phyloP scores from a whole-genome alignment of 2,797 vertebrate species.

The Premnoplex brunnescens region DNA sequence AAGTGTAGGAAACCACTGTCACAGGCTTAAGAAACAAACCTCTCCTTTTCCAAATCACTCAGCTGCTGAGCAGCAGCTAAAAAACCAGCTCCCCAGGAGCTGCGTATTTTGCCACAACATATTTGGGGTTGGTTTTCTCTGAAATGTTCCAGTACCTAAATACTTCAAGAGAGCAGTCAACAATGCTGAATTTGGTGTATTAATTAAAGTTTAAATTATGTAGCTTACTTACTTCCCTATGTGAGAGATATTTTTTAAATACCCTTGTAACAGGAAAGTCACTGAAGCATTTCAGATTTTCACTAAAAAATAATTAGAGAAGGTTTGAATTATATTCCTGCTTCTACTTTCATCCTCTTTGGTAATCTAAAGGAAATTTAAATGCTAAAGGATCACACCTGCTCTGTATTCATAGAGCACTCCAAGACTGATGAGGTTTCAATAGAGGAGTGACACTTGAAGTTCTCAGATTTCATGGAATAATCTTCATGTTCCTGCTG shows the following conservation, averaged over 20 bases:
- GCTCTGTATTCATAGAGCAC: neutral
- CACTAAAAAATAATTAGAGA: neutral
- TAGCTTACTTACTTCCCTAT: neutral
- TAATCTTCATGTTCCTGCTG: neutral
- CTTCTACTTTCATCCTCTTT: neutral
- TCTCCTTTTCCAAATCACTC: neutral
- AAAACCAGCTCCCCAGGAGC: neutral
- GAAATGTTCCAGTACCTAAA: neutral
- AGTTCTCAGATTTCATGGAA: neutral
- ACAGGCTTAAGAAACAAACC: neutral
- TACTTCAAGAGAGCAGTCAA: neutral
- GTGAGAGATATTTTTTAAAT: neutral
- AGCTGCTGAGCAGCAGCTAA: neutral
- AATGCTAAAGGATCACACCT: neutral
- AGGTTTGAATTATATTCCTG: neutral
- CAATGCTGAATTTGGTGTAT: neutral
- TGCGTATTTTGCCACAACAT: neutral
- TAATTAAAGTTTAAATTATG: neutral
- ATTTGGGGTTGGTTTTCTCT: neutral
- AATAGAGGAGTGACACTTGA: neutral
- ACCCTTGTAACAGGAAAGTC: neutral
- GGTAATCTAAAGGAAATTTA: neutral
- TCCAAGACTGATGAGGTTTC: neutral
- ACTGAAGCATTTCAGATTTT: neutral
- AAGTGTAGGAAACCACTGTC: neutral